Base-by-base conservation (phyloP, 2,888 invertebrate genomes). In the Sarcophaga rosellei region DNA sequence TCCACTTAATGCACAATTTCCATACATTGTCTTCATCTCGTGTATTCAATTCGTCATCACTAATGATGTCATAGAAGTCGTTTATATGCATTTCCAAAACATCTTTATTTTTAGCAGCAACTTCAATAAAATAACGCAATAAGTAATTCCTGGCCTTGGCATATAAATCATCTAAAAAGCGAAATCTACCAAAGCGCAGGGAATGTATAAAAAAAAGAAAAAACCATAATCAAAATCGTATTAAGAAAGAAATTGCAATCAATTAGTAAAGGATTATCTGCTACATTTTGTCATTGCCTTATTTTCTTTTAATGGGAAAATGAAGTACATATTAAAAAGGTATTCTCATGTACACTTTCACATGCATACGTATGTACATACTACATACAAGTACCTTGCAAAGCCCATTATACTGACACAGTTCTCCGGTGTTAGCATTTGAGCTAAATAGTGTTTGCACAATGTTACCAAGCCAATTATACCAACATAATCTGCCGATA, bases 11-110 rank as follows among this genome's bases (percentile, higher is more conserved):
- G 23, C 97, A 96, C 47, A 96, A 94, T 90, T 97, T 97, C 97
- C 98, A 98, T 1, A 97, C 97, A 0, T 95, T 95, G 92, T 97
- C 97, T 92, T 98, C 98, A 90, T 96, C 97, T 89, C 97, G 96
- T 0, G 97, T 97, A 91, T 98, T 98, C 53, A 98, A 93, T 91
- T 97, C 96, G 90, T 98, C 97, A 75, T 96, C 96, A 69, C 96
- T 95, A 87, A 98, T 96, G 74, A 98, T 95, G 78, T 95, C 95
- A 85, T 95, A 95, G 44, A 98, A 94, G 91, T 98, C 97, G 20
- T 96, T 95, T 44, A 96, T 94, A 8, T 95, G 94, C 85, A 97
- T 92, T 87, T 95, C 94, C 53, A 97, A 93, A 87, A 97, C 95
- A 91, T 98, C 97, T 57, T 95, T 95, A 91, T 96, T 97, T 89